Evolutionary conservation across 2,888 invertebrate genomes (phyloP), one percentile per base, ranked within the genome.

Genomic region (Spicauda simplicius): DNA sequence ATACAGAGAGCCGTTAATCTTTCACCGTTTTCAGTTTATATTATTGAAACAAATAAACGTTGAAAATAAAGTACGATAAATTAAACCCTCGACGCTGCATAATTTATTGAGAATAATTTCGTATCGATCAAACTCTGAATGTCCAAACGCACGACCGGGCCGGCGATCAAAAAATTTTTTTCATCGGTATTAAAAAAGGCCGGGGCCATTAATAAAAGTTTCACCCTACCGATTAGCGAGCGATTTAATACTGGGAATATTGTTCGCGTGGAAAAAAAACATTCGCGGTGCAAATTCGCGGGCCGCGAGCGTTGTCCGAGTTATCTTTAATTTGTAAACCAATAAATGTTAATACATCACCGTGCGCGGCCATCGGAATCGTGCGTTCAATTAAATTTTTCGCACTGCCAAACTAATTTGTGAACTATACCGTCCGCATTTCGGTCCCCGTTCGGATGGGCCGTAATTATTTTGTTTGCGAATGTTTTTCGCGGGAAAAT

Each of bases 281-380:
- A 41, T 81, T 81, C 80, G 77, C 77, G 77, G 77, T 74, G 74
- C 79, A 79, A 81, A 81, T 82, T 75, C 72, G 68, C 73, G 64
- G 71, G 76, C 73, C 70, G 73, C 25, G 25, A 68, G 72, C 76
- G 77, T 73, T 75, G 78, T 80, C 70, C 78, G 80, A 77, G 85
- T 84, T 85, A 89, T 88, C 88, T 93, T 91, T 88, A 91, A 91
- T 91, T 89, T 89, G 90, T 87, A 85, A 91, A 88, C 86, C 91
- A 91, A 93, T 91, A 91, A 91, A 91, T 91, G 89, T 91, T 89
- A 90, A 91, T 91, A 90, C 87, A 88, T 91, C 91, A 91, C 77
- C 71, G 72, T 71, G 65, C 71, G 69, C 73, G 72, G 71, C 73
- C 75, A 81, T 72, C 81, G 84, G 76, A 74, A 78, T 76, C 79